Evolutionary conservation across 2,113 vertebrate genomes (phyloP).

Genomic region (Calidris pugnax): DNA sequence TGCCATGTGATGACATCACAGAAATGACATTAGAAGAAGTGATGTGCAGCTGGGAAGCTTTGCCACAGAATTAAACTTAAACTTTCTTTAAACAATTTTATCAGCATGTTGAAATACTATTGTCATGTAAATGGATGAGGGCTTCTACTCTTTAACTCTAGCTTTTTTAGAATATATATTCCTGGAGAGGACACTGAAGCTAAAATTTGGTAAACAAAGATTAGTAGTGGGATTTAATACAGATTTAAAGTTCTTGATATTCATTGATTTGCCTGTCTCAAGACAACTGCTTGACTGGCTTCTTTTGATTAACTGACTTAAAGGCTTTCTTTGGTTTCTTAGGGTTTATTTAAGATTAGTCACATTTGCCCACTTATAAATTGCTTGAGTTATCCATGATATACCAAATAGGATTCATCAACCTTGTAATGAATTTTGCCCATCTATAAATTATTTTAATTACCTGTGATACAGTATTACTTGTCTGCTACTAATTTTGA

Average conservation of each 20-base stretch:
- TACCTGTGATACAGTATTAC: neutral
- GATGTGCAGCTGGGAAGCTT: neutral
- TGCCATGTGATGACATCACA: neutral
- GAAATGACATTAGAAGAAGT: neutral
- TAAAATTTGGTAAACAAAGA: conserved; percentile 52
- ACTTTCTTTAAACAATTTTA: neutral
- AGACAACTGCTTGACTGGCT: conserved; percentile 8
- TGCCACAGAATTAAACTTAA: neutral
- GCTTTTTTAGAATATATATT: neutral
- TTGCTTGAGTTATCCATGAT: neutral
- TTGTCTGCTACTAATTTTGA: conserved; percentile 4
- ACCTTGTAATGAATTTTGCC: neutral
- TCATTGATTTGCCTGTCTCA: conserved; percentile 43
- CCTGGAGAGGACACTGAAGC: neutral
- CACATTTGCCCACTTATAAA: conserved; percentile 10
- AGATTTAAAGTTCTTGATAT: conserved; percentile 39
- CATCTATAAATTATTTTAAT: conserved; percentile 20
- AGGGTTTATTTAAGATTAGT: conserved; percentile 43
- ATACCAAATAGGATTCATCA: neutral
- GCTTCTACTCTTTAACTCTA: rapidly evolving
- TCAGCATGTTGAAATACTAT: neutral
- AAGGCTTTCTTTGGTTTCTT: conserved; percentile 42
- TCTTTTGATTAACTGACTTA: conserved; percentile 58
- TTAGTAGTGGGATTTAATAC: conserved; percentile 51
- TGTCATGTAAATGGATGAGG: neutral